Evolutionary conservation across 2,113 vertebrate genomes (phyloP), one percentile per base, ranked within the genome.

Genomic region (Leucopternis melanops): DNA sequence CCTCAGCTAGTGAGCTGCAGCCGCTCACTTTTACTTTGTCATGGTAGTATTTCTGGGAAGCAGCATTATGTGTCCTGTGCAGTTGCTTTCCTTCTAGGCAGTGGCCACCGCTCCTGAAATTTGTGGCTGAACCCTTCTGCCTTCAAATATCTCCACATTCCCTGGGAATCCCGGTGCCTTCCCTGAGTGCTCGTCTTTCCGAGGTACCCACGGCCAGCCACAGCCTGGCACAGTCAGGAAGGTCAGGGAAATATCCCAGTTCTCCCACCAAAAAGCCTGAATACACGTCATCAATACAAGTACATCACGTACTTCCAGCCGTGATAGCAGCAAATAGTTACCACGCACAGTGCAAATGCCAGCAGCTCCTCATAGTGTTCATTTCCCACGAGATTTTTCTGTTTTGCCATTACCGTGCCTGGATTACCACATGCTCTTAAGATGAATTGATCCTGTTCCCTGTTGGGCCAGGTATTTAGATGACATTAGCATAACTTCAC

Each of bases 321-420:
- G 10, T 8, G 6, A 34, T 16, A 83, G 27, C 22, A 78, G 42
- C 42, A 78, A 45, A 27, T 15, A 55, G 7, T 9, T 25, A 45
- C 21, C 8, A 19, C 0, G 2, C 16, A 21, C 12, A 29, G 18
- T 57, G 32, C 17, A 65, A 88, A 80, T 66, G 25, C 12, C 62
- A 32, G 15, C 8, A 6, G 19, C 16, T 92, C 9, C 47, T 65
- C 14, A 10, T 0, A 29, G 16, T 4, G 4, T 31, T 83, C 0
- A 31, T 92, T 86, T 70, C 8, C 12, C 26, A 38, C 14, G 11
- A 54, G 14, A 40, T 44, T 42, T 4, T 88, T 74, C n/a, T 66
- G 12, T 16, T 78, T 92, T 71, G 22, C 4, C 12, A 27, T 42
- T n/a, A 16, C 14, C 15, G 27, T 1, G 2, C 75, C 25, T 42